Base-by-base conservation (phyloP, 1,140 invertebrate genomes). In the Trachelipus rathkii region DNA sequence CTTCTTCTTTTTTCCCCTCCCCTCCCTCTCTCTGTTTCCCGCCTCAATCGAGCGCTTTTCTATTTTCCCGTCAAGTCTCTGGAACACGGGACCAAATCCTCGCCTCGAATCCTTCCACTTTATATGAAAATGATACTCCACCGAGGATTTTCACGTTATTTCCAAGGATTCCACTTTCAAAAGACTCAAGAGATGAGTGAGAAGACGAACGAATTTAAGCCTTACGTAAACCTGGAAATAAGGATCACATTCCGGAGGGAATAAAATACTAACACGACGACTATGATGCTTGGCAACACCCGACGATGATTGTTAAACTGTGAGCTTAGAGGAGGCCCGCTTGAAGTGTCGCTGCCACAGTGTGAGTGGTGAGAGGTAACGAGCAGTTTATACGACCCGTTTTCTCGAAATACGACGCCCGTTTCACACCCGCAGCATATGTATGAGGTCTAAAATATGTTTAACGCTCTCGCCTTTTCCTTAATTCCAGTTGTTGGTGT, bases 51-150 rank as follows among this genome's bases (percentile, higher is more conserved):
- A 60, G 50, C 50, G 50, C 50, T 60, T 60, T 60, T 60, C 50
- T 60, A 60, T 60, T 60, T 60, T 60, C 50, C 50, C 50, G 50
- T 19, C 50, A 60, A 60, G 50, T 60, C 50, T 60, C 19, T 60
- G 50, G 50, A 60, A 60, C 50, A 60, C 50, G 50, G 11, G 50
- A 60, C 50, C 50, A 60, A 60, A 60, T 60, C 50, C 50, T 60
- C 50, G 50, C 11, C 50, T 60, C 50, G 50, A 60, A 60, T 60
- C 50, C 50, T 60, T 60, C 50, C 50, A 60, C 50, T 60, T 60
- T 60, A 60, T 60, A 60, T 60, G 50, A 60, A 60, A 60, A 60
- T 60, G 50, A 60, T 60, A 60, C 50, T 60, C 50, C 50, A 60
- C 11, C 50, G 50, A 60, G 50, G 50, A 60, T 60, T 60, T 60